Evolutionary conservation across 1,140 invertebrate species (phyloP), one percentile per base, ranked within the genome.

Genomic region (Lasaia peninsularis): DNA sequence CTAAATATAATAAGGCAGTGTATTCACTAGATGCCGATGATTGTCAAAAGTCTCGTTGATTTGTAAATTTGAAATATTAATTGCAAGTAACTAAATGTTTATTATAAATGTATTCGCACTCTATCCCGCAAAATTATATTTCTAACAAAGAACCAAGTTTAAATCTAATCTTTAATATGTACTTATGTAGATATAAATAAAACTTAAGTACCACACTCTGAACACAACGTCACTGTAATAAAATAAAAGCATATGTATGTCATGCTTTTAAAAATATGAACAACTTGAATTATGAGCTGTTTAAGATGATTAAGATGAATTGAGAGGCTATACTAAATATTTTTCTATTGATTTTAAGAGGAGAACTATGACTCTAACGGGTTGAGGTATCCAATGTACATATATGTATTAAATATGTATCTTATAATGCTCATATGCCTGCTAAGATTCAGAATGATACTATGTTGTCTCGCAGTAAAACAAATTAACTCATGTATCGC

Each of bases 311-410:
- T 16, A 40, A 11, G 12, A 8, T 16, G 35, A 40, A 40, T 40
- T 9, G 11, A 40, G 35, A 40, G 35, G 35, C 35, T 40, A 40
- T 40, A 40, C 35, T 16, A 40, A 40, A 40, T 40, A 40, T 40
- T 18, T 40, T 40, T 40, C 35, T 40, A 40, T 16, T 40, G 14
- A 40, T 40, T 40, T 40, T 40, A 40, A 40, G 14, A 40, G 35
- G 35, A 40, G 9, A 8, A 40, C 9, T 16, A 40, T 1, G 16
- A 40, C 12, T 40, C 35, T 8, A 14, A 40, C 14, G 35, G 35
- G 14, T 18, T 8, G 12, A 34, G 8, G 35, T 37, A 14, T 40
- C 35, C 35, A 16, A 40, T 40, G 9, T 40, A 40, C 35, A 40
- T 40, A 37, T 37, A 18, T 40, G 7, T 40, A 40, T 37, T 37